Percentiles rank a stretch among this genome's conserved stretches.
Evolutionary conservation across 2,113 vertebrate species (phyloP).

Genomic region (Urocynchramus pylzowi): DNA sequence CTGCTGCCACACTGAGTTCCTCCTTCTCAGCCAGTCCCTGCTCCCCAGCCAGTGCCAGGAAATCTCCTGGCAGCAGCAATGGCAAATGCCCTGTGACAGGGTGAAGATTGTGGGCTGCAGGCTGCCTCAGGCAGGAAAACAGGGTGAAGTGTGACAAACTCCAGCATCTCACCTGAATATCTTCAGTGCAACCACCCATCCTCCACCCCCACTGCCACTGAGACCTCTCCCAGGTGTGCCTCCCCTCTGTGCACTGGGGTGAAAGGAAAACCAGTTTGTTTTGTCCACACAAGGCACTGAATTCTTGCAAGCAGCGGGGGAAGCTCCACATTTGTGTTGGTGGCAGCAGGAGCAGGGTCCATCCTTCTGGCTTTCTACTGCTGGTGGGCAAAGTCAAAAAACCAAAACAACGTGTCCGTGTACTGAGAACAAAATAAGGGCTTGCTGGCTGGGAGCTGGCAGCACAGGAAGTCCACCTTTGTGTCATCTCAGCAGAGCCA

Average conservation of each 20-base stretch:
- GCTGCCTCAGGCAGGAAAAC: not conserved
- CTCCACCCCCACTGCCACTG: not conserved
- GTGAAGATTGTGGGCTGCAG: not conserved
- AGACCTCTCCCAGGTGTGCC: accelerated
- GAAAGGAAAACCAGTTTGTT: not conserved
- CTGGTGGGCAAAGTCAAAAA: not conserved
- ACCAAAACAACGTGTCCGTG: accelerated
- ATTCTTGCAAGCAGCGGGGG: not conserved
- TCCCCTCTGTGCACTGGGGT: not conserved
- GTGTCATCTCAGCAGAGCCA: not conserved
- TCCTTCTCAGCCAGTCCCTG: not conserved
- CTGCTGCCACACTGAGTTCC: not conserved
- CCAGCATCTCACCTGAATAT: not conserved
- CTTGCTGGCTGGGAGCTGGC: not conserved
- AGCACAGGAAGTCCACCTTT: not conserved
- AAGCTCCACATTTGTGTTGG: not conserved
- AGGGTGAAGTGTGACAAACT: not conserved
- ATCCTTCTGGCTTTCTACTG: not conserved
- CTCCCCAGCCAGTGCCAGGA: not conserved
- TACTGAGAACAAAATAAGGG: not conserved
- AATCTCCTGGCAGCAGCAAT: not conserved
- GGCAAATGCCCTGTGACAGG: not conserved
- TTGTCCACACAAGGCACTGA: not conserved
- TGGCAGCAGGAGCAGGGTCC: not conserved
- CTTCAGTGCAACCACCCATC: accelerated